Percentiles rank a stretch among this genome's conserved stretches.
phyloP scores from a whole-genome alignment of 2,888 invertebrate species.

The Bombylius discolor region DNA sequence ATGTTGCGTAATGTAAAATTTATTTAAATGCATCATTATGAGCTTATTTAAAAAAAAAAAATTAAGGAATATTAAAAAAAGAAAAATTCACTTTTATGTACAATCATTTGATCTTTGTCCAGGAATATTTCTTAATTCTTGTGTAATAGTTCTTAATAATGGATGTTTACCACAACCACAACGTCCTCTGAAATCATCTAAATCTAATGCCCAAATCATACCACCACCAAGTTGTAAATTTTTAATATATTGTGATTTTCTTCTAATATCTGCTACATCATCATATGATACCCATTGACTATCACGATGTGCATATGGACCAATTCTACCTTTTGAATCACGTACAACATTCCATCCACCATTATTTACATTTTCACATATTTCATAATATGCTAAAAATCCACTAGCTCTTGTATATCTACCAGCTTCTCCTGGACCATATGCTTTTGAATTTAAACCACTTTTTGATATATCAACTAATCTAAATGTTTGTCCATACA shows the following conservation, averaged over 20 bases:
- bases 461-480: conserved; percentile 40
- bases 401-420: conserved; percentile 56
- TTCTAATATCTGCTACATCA: conserved; percentile 49
- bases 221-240: conserved; percentile 52
- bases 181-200: conserved; percentile 58
- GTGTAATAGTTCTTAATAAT: conserved; percentile 49
- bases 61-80: too few species aligned
- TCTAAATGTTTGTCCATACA: conserved; percentile 65
- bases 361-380: conserved; percentile 46
- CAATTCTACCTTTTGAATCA: conserved; percentile 47
- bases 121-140: conserved; percentile 40
- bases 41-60: too few species aligned
- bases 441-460: conserved; percentile 45
- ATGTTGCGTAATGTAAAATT: too few species aligned
- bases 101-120: conserved; percentile 37
- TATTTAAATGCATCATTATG: too few species aligned
- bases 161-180: conserved; percentile 59
- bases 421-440: conserved; percentile 57
- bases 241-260: conserved; percentile 47
- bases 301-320: conserved; percentile 57
- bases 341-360: conserved; percentile 50
- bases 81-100: conserved; percentile 25
- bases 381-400: conserved; percentile 66
- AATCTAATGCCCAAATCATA: conserved; percentile 65
- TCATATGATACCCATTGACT: conserved; percentile 73